Conservation (phyloP, 2,888 invertebrate genomes). For the Lepidocyrtinus sp. region DNA sequence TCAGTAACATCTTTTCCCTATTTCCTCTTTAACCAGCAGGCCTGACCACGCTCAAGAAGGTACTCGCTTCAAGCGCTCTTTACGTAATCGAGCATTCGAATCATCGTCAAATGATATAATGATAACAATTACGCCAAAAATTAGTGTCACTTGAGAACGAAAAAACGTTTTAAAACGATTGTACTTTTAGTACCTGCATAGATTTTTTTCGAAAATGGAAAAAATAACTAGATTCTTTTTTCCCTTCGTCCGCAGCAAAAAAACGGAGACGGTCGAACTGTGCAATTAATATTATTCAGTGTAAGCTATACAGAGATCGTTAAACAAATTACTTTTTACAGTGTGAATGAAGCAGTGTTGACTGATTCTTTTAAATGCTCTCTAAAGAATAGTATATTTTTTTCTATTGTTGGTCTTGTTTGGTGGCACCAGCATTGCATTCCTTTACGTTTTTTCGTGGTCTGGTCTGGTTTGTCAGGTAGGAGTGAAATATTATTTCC, state of each 20-base stretch:
- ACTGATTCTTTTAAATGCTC: not conserved
- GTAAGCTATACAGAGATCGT: slow-evolving; percentile 3
- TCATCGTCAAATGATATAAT: slow-evolving; percentile 45
- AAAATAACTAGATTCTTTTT: slow-evolving; percentile 3
- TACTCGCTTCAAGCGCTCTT: slow-evolving; percentile 25
- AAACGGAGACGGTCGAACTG: slow-evolving; percentile 22
- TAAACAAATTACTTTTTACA: slow-evolving; percentile 1
- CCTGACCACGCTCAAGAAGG: slow-evolving; percentile 36
- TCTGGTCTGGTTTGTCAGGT: not conserved
- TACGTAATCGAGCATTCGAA: slow-evolving; percentile 52
- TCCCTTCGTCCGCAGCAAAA: slow-evolving; percentile 8
- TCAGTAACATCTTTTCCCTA: not conserved
- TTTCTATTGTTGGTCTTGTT: slow-evolving; percentile 13
- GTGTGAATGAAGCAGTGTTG: slow-evolving; percentile 3
- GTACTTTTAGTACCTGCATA: slow-evolving; percentile 53
- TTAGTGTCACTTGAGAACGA: slow-evolving; percentile 46
- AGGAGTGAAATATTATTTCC: slow-evolving; percentile 1
- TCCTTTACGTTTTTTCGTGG: not conserved
- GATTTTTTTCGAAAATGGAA: slow-evolving; percentile 30
- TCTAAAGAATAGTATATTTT: not conserved
- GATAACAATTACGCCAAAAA: slow-evolving; percentile 58
- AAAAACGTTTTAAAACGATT: slow-evolving; percentile 31
- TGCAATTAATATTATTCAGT: slow-evolving; percentile 49
- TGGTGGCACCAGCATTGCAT: slow-evolving; percentile 7
- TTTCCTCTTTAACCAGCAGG: slow-evolving; percentile 14